Conservation (phyloP, 2,888 invertebrate species). For the Copidosoma aretas region DNA sequence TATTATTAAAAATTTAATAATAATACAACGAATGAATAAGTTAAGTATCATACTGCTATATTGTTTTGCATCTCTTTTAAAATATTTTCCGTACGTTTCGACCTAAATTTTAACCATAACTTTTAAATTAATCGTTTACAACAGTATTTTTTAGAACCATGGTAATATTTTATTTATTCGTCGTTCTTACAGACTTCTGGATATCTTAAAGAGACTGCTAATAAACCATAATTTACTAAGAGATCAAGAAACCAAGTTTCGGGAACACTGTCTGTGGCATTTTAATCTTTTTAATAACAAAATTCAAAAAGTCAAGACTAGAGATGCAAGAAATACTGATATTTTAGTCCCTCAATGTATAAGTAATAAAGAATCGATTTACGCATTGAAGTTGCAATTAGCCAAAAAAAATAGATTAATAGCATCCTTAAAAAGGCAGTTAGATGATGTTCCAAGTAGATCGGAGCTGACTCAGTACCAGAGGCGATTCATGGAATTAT, state of each 20-base stretch:
- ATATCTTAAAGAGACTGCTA: constrained; percentile 69
- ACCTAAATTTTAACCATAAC: too few relatives aligned
- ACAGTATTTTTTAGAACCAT: too few relatives aligned
- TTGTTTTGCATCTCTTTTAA: too few relatives aligned
- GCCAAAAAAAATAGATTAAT: constrained; percentile 83
- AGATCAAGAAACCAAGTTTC: constrained; percentile 75
- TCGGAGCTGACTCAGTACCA: constrained; percentile 96
- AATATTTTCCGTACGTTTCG: too few relatives aligned
- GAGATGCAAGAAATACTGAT: constrained; percentile 62
- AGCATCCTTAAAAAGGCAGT: constrained; percentile 79
- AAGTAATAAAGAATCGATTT: constrained; percentile 70
- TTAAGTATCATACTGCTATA: too few relatives aligned
- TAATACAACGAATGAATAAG: too few relatives aligned
- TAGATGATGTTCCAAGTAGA: constrained; percentile 92
- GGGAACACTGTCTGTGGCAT: constrained; percentile 76
- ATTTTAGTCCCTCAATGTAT: constrained; percentile 66
- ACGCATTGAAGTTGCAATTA: constrained; percentile 69
- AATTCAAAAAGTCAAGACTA: constrained; percentile 61
- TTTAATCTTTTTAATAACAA: constrained; percentile 65
- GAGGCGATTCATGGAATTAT: constrained; percentile 91
- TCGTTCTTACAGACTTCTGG: constrained; percentile 51
- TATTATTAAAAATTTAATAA: too few relatives aligned
- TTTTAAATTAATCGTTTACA: too few relatives aligned
- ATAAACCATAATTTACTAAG: constrained; percentile 75
- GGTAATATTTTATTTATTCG: too few relatives aligned